phyloP scores from a whole-genome alignment of 2,797 vertebrate genomes.

The Karalla daura region DNA sequence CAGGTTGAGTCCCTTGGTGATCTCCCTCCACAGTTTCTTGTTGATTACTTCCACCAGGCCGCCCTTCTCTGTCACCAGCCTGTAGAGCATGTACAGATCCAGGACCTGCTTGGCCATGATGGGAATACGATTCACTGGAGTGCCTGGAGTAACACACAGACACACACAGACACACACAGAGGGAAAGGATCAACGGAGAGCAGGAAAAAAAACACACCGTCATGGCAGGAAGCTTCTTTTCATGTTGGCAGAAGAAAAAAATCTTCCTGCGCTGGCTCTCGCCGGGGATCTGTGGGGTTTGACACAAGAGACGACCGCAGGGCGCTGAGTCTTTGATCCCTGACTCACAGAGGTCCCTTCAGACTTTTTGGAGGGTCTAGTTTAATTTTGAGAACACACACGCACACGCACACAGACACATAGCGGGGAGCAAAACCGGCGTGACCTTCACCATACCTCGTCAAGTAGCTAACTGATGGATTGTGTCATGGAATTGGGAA shows the following conservation, averaged over 20 bases:
- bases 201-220: neutral
- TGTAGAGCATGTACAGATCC: conserved; percentile 96
- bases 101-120: conserved; percentile 99
- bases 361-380: neutral
- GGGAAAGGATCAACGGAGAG: conserved; percentile 11
- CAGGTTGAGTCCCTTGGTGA: conserved; percentile 97
- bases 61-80: conserved; percentile 96
- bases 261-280: neutral
- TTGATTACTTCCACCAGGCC: conserved; percentile 98
- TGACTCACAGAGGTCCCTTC: neutral
- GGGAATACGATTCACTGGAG: conserved; percentile 96
- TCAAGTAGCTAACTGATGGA: too few species aligned
- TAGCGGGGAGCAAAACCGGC: too few species aligned
- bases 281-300: neutral
- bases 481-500: too few species aligned
- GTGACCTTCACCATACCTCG: too few species aligned
- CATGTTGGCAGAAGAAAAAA: neutral
- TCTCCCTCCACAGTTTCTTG: conserved; percentile 98
- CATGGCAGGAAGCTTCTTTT: conserved; percentile 11
- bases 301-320: neutral
- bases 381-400: neutral
- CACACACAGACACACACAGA: conserved; percentile 7
- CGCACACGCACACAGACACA: too few species aligned
- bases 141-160: conserved; percentile 81
- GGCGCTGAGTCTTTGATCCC: too few species aligned